Evolutionary conservation across 2,113 vertebrate genomes (phyloP), one percentile per base, ranked within the genome.

Genomic region (Ornithorhynchus anatinus): DNA sequence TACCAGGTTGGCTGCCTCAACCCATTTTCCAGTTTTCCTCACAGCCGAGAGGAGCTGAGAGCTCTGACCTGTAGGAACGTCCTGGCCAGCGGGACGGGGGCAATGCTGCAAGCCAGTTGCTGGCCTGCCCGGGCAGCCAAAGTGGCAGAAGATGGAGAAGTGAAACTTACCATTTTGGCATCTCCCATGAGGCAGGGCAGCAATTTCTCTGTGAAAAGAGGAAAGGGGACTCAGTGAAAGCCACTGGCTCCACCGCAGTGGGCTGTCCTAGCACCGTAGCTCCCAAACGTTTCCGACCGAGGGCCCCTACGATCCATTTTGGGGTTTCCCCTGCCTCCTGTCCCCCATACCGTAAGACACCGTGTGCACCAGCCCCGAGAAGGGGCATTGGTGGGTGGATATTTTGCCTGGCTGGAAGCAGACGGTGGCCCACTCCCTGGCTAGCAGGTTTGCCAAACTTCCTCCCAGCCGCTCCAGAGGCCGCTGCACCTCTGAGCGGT

Each of bases 151-250:
- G 14, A 19, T 0, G 3, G 39, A 52, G 37, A 23, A 37, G 42
- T 20, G 40, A 23, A 22, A 82, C 90, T 89, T 50, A 92, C 90
- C 73, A 2, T 60, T 22, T 80, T 83, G 57, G 66, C 52, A 61
- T 75, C 77, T 76, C 75, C 62, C 17, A 59, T 39, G 1, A 81
- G 5, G 37, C 81, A 65, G 53, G 73, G 66, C 58, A n/a, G 68
- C 4, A 22, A 36, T 17, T 60, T 81, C 37, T 51, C 88, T 93
- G 75, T 20, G 69, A 77, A 80, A 58, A 40, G 53, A 59, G 81
- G 27, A 79, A 12, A 67, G 50, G 37, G 62, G 25, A 57, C 33
- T 87, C 31, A 72, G 67, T 13, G 29, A 45, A 9, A 9, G 38
- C 1, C 14, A 25, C 35, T n/a, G 54, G 37, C 57, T 45, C 3